phyloP scores from a whole-genome alignment of 2,113 vertebrate genomes.

The Sula dactylatra region DNA sequence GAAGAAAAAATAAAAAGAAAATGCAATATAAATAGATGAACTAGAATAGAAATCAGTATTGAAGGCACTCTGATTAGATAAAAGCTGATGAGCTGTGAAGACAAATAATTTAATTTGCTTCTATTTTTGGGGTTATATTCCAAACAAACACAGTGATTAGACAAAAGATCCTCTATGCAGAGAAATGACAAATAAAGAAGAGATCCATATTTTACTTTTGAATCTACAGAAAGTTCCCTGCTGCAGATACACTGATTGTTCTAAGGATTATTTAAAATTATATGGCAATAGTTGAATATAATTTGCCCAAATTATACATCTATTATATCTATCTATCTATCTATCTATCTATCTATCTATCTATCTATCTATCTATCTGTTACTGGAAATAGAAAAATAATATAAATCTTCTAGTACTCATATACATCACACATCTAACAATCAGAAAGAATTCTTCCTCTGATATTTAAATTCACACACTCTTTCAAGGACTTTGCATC shows the following conservation, averaged over 20 bases:
- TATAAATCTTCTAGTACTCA: not conserved
- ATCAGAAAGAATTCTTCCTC: not conserved
- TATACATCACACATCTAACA: not conserved
- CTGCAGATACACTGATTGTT: not conserved
- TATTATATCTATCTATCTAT: too few relatives aligned
- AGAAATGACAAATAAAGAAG: not conserved
- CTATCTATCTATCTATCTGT: too few relatives aligned
- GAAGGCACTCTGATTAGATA: slow-evolving; percentile 18
- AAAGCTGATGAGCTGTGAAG: slow-evolving; percentile 3
- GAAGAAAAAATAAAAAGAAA: not conserved
- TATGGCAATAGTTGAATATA: not conserved
- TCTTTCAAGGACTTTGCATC: not conserved
- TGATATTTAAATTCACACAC: not conserved
- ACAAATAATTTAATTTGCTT: slow-evolving; percentile 13
- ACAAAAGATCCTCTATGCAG: not conserved
- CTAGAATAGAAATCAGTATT: slow-evolving; percentile 6
- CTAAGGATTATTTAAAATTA: not conserved
- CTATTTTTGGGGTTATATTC: slow-evolving; percentile 23
- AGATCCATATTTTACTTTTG: not conserved
- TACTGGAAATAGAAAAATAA: not conserved
- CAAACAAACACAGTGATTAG: slow-evolving; percentile 31
- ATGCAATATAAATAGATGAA: not conserved
- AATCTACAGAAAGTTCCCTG: not conserved
- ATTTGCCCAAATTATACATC: too few relatives aligned
- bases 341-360: too few relatives aligned